Base-by-base conservation (phyloP, 2,113 vertebrate species). In the Trachemys scripta region DNA sequence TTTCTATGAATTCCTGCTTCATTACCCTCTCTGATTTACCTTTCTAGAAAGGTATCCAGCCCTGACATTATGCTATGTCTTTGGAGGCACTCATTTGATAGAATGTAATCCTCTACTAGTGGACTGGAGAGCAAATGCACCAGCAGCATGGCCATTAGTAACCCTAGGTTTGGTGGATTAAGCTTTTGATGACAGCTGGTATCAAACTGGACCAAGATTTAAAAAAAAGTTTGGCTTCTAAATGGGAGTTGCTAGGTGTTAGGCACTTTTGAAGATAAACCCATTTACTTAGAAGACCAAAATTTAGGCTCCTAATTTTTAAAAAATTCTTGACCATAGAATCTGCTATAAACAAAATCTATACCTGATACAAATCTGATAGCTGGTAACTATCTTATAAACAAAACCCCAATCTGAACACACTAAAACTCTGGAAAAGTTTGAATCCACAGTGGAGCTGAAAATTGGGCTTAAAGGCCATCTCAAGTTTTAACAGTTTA, bases 351-450 rank as follows among this genome's bases (percentile, higher is more conserved):
- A 59, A 85, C 3, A 4, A 0, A 12, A 69, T 59, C n/a, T 69
- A 81, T 54, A 84, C 25, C 38, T 29, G 20, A 78, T 19, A 53
- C 24, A 35, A 42, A 0, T 1, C 49, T 4, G 29, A 20, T 56
- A 29, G 56, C 62, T 88, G 72, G 75, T 86, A 7, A 24, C 29
- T 84, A 27, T 69, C 51, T 69, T n/a, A 13, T 11, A 4, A 86
- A 49, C 25, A 62, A 91, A 57, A 27, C 56, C 24, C 9, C 56
- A 57, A 11, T 24, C 24, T 57, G 57, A 59, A 59, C 27, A 56
- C 24, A 29, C 27, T 59, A 29, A 59, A 59, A 13, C 27, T 29
- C 57, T 59, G 27, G 56, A 59, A 59, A 59, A 29, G 27, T 59
- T 29, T 59, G 57, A 59, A 59, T 59, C 12, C 27, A 59, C 57